Evolutionary conservation across 2,113 vertebrate genomes (phyloP).

Genomic region (Sterrhoptilus dennistouni): DNA sequence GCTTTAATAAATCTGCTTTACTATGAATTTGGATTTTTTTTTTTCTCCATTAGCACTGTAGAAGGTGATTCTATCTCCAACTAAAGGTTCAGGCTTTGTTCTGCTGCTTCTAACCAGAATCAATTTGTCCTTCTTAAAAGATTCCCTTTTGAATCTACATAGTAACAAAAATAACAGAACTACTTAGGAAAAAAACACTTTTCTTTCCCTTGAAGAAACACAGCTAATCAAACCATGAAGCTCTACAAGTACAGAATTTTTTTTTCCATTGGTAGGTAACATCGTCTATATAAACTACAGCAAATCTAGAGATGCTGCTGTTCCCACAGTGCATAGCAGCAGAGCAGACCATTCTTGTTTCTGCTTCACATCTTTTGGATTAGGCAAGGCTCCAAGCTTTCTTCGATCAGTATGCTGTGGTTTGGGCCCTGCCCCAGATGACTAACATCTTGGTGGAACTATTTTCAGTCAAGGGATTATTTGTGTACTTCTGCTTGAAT

Average conservation of each 20-base stretch:
- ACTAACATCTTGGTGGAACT: conserved; percentile 53
- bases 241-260: not conserved
- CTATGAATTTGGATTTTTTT: not conserved
- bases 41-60: not conserved
- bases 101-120: not conserved
- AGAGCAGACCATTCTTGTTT: not conserved
- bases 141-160: not conserved
- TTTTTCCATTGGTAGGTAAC: not conserved
- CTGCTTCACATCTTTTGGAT: conserved; percentile 8
- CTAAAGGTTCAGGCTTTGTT: not conserved
- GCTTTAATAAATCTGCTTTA: not conserved
- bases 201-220: not conserved
- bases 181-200: not conserved
- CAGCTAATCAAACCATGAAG: not conserved
- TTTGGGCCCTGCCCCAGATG: conserved; percentile 38
- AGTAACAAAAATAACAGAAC: not conserved
- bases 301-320: not conserved
- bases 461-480: conserved; percentile 57
- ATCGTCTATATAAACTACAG: not conserved
- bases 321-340: not conserved
- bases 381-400: conserved; percentile 40
- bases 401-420: conserved; percentile 44
- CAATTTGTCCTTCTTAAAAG: not conserved
- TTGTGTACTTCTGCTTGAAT: conserved; percentile 39
- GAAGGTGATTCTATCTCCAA: not conserved